Evolutionary conservation across 2,888 invertebrate species (phyloP).

Genomic region (Synanthedon tipuliformis): DNA sequence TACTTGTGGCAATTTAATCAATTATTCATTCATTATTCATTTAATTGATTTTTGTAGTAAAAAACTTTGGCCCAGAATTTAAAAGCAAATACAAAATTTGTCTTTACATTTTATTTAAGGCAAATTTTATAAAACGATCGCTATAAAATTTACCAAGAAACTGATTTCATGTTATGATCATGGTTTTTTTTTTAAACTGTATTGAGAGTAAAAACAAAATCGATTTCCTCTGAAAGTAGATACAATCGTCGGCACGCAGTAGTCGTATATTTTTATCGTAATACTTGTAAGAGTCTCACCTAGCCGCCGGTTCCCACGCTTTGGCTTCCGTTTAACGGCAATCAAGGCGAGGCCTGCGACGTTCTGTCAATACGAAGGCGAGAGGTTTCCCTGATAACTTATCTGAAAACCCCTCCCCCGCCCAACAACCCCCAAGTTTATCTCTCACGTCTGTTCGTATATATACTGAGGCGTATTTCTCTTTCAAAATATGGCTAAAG

Average conservation of each 20-base stretch:
- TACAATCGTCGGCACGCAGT: neutral
- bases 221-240: neutral
- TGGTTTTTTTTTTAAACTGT: too few relatives aligned
- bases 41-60: too few relatives aligned
- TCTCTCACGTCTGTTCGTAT: conserved; percentile 51
- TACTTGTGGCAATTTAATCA: too few relatives aligned
- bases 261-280: conserved; percentile 29
- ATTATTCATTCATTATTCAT: too few relatives aligned
- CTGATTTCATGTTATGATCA: neutral
- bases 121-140: too few relatives aligned
- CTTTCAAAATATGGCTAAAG: conserved; percentile 9
- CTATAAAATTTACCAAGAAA: too few relatives aligned
- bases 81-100: too few relatives aligned
- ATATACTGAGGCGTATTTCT: conserved; percentile 27
- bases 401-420: conserved; percentile 40
- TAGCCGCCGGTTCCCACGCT: conserved; percentile 48
- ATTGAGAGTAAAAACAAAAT: too few relatives aligned
- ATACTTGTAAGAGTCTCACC: conserved; percentile 32
- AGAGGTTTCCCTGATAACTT: conserved; percentile 68
- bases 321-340: conserved; percentile 60
- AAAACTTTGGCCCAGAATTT: too few relatives aligned
- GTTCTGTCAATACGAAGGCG: conserved; percentile 67
- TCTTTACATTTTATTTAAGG: too few relatives aligned
- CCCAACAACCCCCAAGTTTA: conserved; percentile 37
- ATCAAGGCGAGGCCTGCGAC: conserved; percentile 61